Evolutionary conservation across 2,888 invertebrate genomes (phyloP), one percentile per base, ranked within the genome.

Genomic region (Drosophila trichaetosa): DNA sequence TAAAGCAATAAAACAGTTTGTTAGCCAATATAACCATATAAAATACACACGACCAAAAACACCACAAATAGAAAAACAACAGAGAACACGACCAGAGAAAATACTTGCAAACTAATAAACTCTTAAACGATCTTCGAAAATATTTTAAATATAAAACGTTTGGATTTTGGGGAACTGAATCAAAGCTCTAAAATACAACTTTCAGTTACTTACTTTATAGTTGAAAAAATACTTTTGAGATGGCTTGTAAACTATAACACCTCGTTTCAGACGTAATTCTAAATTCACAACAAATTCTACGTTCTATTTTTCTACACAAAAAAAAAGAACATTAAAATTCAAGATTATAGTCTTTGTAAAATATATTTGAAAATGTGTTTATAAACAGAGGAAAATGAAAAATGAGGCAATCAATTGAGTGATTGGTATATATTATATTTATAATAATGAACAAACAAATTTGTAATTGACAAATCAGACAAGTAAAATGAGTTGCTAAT

Each of bases 1-100:
- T 76, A 87, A 76, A 87, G 82, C 87, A 83, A 80, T 80, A 85
- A 82, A 87, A 76, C 62, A 81, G 73, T 62, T 72, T 73, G 86
- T 89, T 89, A 87, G 83, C 73, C 68, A 75, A 46, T 76, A 48
- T 52, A 72, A 76, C 69, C 70, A 69, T 29, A 36, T n/a, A 34
- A 46, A 31, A 27, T 8, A 40, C 38, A 40, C 56, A 69, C 56
- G 69, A 57, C 67, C 69, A 65, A 60, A 81, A 77, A 77, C 78
- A 83, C 84, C 79, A 83, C 76, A 36, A 63, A 33, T 63, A 65
- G 58, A 31, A 40, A 6, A 42, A 40, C 65, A 33, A 53, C 8
- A 48, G n/a, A 29, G 34, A 60, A 24, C 29, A 24, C 13, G 38
- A 40, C n/a, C 48, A n/a, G 42, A 46, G 1, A n/a, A 49, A 56